Base-by-base conservation (phyloP, 2,888 invertebrate genomes). In the Dione juno region DNA sequence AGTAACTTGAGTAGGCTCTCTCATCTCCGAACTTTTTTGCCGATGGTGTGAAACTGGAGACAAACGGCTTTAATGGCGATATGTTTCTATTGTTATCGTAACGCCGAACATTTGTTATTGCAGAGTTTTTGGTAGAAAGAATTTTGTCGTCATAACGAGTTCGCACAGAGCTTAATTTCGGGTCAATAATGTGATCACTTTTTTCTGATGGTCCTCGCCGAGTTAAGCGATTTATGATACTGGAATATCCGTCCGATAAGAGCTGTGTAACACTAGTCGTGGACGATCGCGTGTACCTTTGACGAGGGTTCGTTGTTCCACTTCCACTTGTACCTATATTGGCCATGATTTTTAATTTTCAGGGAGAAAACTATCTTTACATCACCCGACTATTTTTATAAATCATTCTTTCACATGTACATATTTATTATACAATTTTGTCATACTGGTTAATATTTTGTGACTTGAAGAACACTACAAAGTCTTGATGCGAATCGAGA, bases 181-280 rank as follows among this genome's bases (percentile, higher is more conserved):
- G 77, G 70, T 92, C 89, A 50, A 84, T 78, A 67, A 84, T 75
- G 74, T 89, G 88, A 82, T 94, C 95, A 77, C 90, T 89, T 87
- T 94, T 94, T 88, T 95, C 95, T 65, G 97, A 97, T 52, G 97
- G 97, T 63, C 96, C 96, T 74, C 97, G 95, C 75, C 96, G 94
- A 45, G 96, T 96, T 81, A 98, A 93, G 77, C 97, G 94, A 85
- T 97, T 97, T 80, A 98, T 94, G 77, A 98, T 94, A 89, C 95
- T 97, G 82, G 97, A 96, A 89, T 97, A 98, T 79, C 97, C 97
- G 86, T 98, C 97, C 78, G 96, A 96, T 79, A 98, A 93, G 81
- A 98, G 93, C 89, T 98, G 97, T 76, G 97, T 96, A 79, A 98
- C 97, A 90, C 97, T 97, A 63, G 96, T 94, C 72, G 96, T 96